Base-by-base conservation (phyloP, 1,140 invertebrate species). In the Drosophila santomea region DNA sequence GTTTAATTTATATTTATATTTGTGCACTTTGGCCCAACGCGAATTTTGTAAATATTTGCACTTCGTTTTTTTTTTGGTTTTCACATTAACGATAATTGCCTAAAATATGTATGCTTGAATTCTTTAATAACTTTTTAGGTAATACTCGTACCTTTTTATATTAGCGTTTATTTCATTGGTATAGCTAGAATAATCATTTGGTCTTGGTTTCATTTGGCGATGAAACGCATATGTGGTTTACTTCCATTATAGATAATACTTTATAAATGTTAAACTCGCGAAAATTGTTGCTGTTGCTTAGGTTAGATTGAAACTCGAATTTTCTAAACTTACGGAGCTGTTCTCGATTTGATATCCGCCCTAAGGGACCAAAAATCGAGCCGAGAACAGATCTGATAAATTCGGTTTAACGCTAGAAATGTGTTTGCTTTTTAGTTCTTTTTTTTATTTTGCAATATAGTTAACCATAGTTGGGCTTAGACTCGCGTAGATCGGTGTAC, bases 221-320 rank as follows among this genome's bases (percentile, higher is more conserved):
- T 80, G 72, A 69, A 81, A 81, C 80, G 52, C 62, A 61, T 77
- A 61, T 69, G 55, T 77, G 58, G 58, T 41, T 64, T 82, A 68
- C 32, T 73, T 80, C 62, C 67, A 45, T 78, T 80, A 85, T 73
- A 45, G 69, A 76, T 83, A 84, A 84, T 83, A 80, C 61, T 72
- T 71, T 44, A 74, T 82, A 68, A 74, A 82, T 82, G 74, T 78
- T 85, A 81, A 86, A 82, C 79, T 82, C 51, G 83, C 79, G 72
- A 79, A 76, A 89, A 83, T 88, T 88, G 75, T 88, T 76, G 66
- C 72, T 82, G 72, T 89, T 83, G 73, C 80, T 89, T 88, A 89
- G 66, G 64, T 79, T 86, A 76, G 61, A 69, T 64, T 86, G 80
- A 88, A 88, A 83, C 83, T 66, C 83, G 83, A 89, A 89, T 88